phyloP scores from a whole-genome alignment of 2,797 vertebrate species.

The Catamblyrhynchus diadema region DNA sequence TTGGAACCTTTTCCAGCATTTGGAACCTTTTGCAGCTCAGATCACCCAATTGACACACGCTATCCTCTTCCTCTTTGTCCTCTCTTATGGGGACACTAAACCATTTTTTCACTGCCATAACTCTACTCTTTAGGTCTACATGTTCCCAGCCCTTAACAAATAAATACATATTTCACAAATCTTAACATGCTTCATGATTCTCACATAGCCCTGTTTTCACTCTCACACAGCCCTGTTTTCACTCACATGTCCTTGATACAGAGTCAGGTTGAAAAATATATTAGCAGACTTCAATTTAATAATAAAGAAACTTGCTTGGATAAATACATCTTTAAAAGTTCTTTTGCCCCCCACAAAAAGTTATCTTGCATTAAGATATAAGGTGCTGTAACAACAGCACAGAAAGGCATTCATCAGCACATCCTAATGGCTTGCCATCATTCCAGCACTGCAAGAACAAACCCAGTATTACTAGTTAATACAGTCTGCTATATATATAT shows the following conservation, averaged over 20 bases:
- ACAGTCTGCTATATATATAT: not conserved
- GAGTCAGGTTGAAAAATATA: not conserved
- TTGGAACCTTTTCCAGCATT: not conserved
- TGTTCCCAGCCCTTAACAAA: not conserved
- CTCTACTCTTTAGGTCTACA: not conserved
- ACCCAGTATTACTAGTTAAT: not conserved
- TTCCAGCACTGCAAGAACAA: not conserved
- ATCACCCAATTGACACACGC: not conserved
- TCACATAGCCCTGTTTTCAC: not conserved
- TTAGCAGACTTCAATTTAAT: not conserved
- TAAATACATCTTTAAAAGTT: not conserved
- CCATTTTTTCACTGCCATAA: not conserved
- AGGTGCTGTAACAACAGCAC: not conserved
- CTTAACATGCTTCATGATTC: not conserved
- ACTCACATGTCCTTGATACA: not conserved
- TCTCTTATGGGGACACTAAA: not conserved
- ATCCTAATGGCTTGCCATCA: not conserved
- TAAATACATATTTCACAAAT: not conserved
- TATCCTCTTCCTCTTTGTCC: not conserved
- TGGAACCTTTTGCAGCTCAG: not conserved
- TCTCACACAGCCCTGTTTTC: not conserved
- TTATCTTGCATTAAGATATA: not conserved
- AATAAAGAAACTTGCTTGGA: not conserved
- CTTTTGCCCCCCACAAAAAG: not conserved
- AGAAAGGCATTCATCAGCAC: not conserved